Conservation (phyloP, 2,113 vertebrate species). For the Hyla sarda region DNA sequence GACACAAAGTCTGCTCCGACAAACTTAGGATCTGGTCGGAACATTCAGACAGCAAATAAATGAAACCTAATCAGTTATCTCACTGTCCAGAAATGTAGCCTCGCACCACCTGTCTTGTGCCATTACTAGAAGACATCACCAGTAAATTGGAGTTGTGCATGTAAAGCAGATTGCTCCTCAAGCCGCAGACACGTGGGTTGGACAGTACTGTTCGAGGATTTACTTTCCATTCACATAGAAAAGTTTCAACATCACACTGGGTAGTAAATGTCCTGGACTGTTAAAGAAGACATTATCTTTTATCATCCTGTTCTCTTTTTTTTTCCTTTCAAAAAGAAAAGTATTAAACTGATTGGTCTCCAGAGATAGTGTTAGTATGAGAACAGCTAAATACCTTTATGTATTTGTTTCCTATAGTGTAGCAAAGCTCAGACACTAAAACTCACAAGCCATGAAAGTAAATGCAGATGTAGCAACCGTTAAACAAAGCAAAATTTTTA, state of each 20-base stretch:
- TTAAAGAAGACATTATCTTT: not conserved
- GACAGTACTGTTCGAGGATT: not conserved
- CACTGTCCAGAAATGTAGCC: slow-evolving; percentile 30
- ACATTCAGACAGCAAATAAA: not conserved
- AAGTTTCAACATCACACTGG: not conserved
- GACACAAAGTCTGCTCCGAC: not conserved
- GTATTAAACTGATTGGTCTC: not conserved
- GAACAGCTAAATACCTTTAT: not conserved
- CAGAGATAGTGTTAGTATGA: not conserved
- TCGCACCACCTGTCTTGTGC: not conserved
- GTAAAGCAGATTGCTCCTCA: not conserved
- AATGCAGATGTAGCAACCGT: not conserved
- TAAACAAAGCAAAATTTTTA: too few relatives aligned
- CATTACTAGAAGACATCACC: not conserved
- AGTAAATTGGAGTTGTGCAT: not conserved
- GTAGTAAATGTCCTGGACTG: not conserved
- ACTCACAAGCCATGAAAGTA: not conserved
- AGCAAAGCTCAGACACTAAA: not conserved
- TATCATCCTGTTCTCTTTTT: not conserved
- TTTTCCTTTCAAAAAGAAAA: too few relatives aligned
- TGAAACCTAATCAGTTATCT: slow-evolving; percentile 1
- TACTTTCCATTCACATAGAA: not conserved
- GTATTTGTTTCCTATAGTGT: not conserved
- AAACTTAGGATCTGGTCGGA: not conserved
- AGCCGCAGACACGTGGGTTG: slow-evolving; percentile 8